Evolutionary conservation across 92 coral and sea anemone genomes (phyloP).

Genomic region (Isaurus tuberculatus): DNA sequence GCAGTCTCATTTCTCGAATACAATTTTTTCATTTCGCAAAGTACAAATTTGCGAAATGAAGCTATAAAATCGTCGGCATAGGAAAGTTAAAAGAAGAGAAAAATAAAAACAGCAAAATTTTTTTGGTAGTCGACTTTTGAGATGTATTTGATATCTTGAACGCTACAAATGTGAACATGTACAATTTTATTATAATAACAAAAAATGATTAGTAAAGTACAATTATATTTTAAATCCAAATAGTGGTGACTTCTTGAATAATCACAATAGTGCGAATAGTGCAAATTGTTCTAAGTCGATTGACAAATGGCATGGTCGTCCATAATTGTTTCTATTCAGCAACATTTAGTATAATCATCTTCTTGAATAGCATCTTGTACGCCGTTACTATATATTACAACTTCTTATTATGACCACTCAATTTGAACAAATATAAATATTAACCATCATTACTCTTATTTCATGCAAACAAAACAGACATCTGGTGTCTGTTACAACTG

Average conservation of each 20-base stretch:
- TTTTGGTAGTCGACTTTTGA: constrained; percentile 1
- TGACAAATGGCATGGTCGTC: constrained; percentile 5
- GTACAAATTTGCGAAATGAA: too few relatives aligned
- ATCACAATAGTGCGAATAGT: not conserved
- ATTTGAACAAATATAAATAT: not conserved
- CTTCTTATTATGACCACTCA: constrained; percentile 3
- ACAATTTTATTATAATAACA: not conserved
- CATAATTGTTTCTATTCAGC: constrained; percentile 2
- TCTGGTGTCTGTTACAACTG: constrained; percentile 4
- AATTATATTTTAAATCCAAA: not conserved
- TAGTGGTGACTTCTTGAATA: constrained; percentile 3
- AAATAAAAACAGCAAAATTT: constrained; percentile 1
- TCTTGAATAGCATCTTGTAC: constrained; percentile 3
- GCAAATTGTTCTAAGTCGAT: not conserved
- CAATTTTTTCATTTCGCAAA: too few relatives aligned
- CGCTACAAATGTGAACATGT: constrained; percentile 3
- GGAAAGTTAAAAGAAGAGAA: constrained; percentile 2
- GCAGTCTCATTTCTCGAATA: too few relatives aligned
- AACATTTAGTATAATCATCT: constrained; percentile 1
- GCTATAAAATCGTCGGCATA: not conserved
- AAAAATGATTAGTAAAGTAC: constrained; percentile 1
- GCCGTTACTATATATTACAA: constrained; percentile 2
- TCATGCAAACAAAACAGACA: constrained; percentile 3
- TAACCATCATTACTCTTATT: constrained; percentile 1
- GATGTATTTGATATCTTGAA: constrained; percentile 1